phyloP scores from a whole-genome alignment of 2,113 vertebrate species.

The Nycticebus coucang region DNA sequence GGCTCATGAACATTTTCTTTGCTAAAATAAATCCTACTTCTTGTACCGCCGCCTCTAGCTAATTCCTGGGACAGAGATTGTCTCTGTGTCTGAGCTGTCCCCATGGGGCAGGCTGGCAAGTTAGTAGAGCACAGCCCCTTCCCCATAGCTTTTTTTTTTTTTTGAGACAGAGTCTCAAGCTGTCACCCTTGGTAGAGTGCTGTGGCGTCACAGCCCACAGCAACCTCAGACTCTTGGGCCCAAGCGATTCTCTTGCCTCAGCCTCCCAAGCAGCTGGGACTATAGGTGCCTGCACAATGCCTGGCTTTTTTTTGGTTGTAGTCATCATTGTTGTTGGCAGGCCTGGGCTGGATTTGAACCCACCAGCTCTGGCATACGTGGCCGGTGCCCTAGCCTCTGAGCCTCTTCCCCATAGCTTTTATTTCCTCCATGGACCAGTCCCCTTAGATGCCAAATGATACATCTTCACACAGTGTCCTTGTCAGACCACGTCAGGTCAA shows the following conservation, averaged over 20 bases:
- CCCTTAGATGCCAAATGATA: neutral
- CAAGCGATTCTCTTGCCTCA: too few relatives aligned
- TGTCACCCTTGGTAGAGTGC: too few relatives aligned
- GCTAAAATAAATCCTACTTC: constrained; percentile 61
- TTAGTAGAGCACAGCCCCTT: neutral
- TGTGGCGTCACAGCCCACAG: too few relatives aligned
- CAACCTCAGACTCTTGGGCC: too few relatives aligned
- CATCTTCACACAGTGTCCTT: neutral
- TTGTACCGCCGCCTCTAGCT: neutral
- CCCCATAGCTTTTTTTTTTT: neutral
- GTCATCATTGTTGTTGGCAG: too few relatives aligned
- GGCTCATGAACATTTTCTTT: neutral
- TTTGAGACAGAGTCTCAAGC: too few relatives aligned
- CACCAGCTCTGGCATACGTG: too few relatives aligned
- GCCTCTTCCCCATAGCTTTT: neutral
- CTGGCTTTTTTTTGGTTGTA: too few relatives aligned
- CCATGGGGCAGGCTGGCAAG: neutral
- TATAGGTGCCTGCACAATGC: too few relatives aligned
- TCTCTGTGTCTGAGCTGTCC: neutral
- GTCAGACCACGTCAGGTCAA: neutral
- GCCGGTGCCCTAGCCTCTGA: too few relatives aligned
- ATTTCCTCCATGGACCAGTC: neutral
- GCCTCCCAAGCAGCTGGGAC: too few relatives aligned
- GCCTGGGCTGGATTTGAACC: too few relatives aligned
- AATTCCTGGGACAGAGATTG: neutral